A percentile compares a stretch with the other conserved stretches of the same genome.
phyloP scores from a whole-genome alignment of 2,888 invertebrate species.

The Clistopyga incitator region DNA sequence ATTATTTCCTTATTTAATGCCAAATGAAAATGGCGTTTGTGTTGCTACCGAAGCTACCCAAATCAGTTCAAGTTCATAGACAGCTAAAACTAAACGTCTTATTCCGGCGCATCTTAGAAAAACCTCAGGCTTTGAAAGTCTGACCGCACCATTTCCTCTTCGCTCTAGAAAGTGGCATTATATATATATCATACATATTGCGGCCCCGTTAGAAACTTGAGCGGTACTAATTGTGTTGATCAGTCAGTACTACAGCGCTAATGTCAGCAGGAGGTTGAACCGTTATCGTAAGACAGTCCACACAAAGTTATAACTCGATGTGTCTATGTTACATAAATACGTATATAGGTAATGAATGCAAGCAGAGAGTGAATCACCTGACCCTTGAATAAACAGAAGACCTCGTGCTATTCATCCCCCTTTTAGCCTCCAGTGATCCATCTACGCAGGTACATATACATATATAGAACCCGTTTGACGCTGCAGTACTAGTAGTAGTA shows the following conservation, averaged over 20 bases:
- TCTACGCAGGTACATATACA: slow-evolving; percentile 4
- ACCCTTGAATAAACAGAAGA: slow-evolving; percentile 33
- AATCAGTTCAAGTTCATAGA: no score
- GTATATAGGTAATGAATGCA: background rate
- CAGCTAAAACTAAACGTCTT: background rate
- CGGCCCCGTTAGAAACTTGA: slow-evolving; percentile 4
- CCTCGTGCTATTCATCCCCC: slow-evolving; percentile 32
- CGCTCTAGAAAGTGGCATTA: slow-evolving; percentile 1
- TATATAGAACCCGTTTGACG: background rate
- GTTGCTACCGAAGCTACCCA: no score
- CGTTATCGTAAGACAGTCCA: slow-evolving; percentile 15
- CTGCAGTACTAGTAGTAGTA: background rate
- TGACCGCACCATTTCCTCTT: background rate
- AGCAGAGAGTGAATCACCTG: slow-evolving; percentile 14
- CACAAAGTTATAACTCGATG: background rate
- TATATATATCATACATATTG: background rate
- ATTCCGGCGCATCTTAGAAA: background rate
- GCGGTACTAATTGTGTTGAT: slow-evolving; percentile 11
- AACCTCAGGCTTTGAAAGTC: background rate
- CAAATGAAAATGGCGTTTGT: no score
- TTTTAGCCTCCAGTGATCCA: slow-evolving; percentile 35
- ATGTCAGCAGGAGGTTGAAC: slow-evolving; percentile 30
- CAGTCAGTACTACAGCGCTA: slow-evolving; percentile 10
- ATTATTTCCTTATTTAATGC: no score
- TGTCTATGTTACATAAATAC: background rate